Evolutionary conservation across 1,140 invertebrate genomes (phyloP).

Genomic region (Elymnias hypermnestra): DNA sequence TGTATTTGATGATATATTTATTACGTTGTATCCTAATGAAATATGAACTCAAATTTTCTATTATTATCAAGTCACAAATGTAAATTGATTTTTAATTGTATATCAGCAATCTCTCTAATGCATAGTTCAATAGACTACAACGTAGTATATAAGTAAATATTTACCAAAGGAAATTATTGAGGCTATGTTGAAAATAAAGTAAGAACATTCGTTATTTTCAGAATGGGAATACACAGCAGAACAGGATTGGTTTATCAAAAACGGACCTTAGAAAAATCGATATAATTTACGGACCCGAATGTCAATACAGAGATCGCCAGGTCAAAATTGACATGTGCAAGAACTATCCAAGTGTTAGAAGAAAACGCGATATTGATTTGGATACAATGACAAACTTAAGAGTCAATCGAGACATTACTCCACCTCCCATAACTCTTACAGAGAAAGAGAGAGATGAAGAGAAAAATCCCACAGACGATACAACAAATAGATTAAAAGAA

Average conservation of each 20-base stretch:
- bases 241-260: slow-evolving; percentile 34
- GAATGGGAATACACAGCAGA: slow-evolving; percentile 38
- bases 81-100: too few relatives aligned
- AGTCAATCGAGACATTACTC: slow-evolving; percentile 50
- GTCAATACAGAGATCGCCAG: slow-evolving; percentile 42
- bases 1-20: too few relatives aligned
- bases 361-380: slow-evolving; percentile 32
- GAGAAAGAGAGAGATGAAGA: too few relatives aligned
- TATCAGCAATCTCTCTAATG: neutral
- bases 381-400: slow-evolving; percentile 31
- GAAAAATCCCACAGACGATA: slow-evolving; percentile 11
- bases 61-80: too few relatives aligned
- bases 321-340: slow-evolving; percentile 57
- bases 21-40: too few relatives aligned
- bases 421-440: slow-evolving; percentile 43
- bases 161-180: too few relatives aligned
- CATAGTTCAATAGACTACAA: too few relatives aligned
- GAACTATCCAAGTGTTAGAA: slow-evolving; percentile 42
- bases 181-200: too few relatives aligned
- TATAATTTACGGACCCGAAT: slow-evolving; percentile 54
- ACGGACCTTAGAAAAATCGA: slow-evolving; percentile 50
- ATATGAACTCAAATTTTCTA: too few relatives aligned
- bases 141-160: too few relatives aligned
- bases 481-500: slow-evolving; percentile 21
- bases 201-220: slow-evolving; percentile 23